Base-by-base conservation (phyloP, 2,888 invertebrate species). In the Tromatobia lineatoria region DNA sequence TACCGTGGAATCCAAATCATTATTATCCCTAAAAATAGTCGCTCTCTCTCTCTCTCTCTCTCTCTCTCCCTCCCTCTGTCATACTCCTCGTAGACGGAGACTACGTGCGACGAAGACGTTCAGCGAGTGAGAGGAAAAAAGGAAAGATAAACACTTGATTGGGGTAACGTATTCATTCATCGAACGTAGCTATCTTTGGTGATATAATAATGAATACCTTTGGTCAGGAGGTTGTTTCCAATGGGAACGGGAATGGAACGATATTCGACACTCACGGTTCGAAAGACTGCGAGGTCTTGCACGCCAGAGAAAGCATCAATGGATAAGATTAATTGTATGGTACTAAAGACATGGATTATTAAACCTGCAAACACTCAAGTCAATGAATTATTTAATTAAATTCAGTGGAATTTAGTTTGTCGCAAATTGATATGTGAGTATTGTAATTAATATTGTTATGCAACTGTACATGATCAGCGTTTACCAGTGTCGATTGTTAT, bases 1-100 rank as follows among this genome's bases (percentile, higher is more conserved):
- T 38, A 38, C 87, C 83, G 87, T 87, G 82, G 86, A 89, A 88
- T 88, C 88, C 87, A 87, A 91, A 91, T 90, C 90, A 90, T 90
- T 88, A 89, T 88, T 85, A 86, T 87, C 85, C 85, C 85, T 83
- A 70, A 82, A 85, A 82, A 75, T 81, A 70, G 7, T 34, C 74
- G 3, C 74, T 82, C 78, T 64, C 70, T 75, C 42, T 75, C 74
- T 74, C 67, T n/a, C 74, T 82, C 78, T 64, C 70, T 75, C 42
- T 75, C 74, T 74, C 67, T 34, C 74, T 34, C 74, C 78, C 78
- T 64, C 70, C 71, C 42, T 75, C 74, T 74, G 67, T 64, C 82
- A 50, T 29, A 47, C 42, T 45, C 6, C 64, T 64, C 25, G 67
- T 52, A 38, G 11, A 47, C 57, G 45, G 42, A 64, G n/a, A n/a